Evolutionary conservation across 2,797 vertebrate species (phyloP), one percentile per base, ranked within the genome.

Genomic region (Pangasius djambal): DNA sequence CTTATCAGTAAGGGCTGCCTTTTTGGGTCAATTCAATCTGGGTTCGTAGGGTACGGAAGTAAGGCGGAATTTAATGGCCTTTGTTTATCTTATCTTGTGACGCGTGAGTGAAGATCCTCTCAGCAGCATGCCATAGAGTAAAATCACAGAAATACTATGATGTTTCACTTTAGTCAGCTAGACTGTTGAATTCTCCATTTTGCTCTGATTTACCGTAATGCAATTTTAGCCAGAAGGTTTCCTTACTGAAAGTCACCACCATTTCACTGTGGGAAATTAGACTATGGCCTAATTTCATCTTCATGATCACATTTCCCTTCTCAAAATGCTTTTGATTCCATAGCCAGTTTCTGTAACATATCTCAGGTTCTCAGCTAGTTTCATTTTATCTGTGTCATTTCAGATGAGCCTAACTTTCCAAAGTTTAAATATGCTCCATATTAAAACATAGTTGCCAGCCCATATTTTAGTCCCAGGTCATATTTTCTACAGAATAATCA

Each of bases 1-100:
- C 86, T 88, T 88, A 86, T 90, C 48, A 90, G 88, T 48, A n/a
- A 48, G 81, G 37, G 67, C 89, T 82, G 86, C 79, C 70, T 90
- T 87, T 87, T 85, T 88, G 91, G 52, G 89, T 91, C 82, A 90
- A 87, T 91, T 90, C 91, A 87, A 83, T 93, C 67, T 50, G 74
- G 65, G 81, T 83, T 90, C 91, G 74, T 90, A 84, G 91, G 88
- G 89, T 93, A 61, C 57, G 85, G 67, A 67, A 72, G 84, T 57
- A 83, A 87, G 72, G 88, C 74, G 22, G 85, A 88, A 87, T 88
- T 72, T 87, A 90, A 89, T 83, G 75, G 77, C 87, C 88, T 88
- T 75, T 90, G 91, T 87, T 86, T 85, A 91, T 86, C 88, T 93
- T 90, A 91, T 92, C 92, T 91, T 72, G 25, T 34, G 83, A 82